phyloP scores from a whole-genome alignment of 2,888 invertebrate genomes.

The Chrysotoxum bicinctum region DNA sequence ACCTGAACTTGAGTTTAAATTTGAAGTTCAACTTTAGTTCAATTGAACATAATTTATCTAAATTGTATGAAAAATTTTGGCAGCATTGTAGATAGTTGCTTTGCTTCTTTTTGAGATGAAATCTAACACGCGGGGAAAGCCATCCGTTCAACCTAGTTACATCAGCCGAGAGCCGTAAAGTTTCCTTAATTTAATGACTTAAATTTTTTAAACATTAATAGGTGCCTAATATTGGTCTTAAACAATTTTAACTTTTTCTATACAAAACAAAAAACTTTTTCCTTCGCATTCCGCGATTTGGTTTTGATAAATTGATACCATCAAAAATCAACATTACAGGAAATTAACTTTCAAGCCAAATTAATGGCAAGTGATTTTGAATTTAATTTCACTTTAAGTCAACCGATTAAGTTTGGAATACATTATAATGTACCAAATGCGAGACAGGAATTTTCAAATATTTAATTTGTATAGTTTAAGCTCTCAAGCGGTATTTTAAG shows the following conservation, averaged over 20 bases:
- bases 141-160: too few relatives aligned
- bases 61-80: too few relatives aligned
- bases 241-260: neutral
- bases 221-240: neutral
- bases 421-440: neutral
- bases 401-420: slow-evolving; percentile 1
- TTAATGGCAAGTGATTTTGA: slow-evolving; percentile 2
- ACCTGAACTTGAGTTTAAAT: too few relatives aligned
- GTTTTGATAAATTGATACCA: slow-evolving; percentile 31
- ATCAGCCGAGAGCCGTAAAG: neutral
- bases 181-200: neutral
- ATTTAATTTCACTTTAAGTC: slow-evolving; percentile 23
- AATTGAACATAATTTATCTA: too few relatives aligned
- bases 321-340: slow-evolving; percentile 31
- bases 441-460: slow-evolving; percentile 1
- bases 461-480: slow-evolving; percentile 28
- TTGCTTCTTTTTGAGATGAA: too few relatives aligned
- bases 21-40: too few relatives aligned
- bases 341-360: slow-evolving; percentile 33
- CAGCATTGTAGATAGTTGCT: too few relatives aligned
- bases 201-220: neutral
- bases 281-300: neutral
- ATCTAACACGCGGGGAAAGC: too few relatives aligned
- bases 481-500: slow-evolving; percentile 34
- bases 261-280: neutral